Evolutionary conservation across 2,113 vertebrate genomes (phyloP), one percentile per base, ranked within the genome.

Genomic region (Eulacestoma nigropectus): DNA sequence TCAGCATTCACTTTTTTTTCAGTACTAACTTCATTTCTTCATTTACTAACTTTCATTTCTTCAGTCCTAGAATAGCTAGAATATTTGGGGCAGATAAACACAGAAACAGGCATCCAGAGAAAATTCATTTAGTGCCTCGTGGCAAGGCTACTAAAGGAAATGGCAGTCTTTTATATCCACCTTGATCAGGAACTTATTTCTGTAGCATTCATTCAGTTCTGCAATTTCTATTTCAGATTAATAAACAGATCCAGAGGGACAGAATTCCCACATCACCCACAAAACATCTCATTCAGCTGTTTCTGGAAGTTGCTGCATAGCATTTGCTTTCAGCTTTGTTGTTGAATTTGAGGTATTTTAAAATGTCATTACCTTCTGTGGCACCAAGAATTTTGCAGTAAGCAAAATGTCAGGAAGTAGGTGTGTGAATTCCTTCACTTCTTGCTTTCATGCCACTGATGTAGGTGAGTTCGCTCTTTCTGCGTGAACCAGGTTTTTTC

Each of bases 391-490:
- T 77, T 90, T 67, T 90, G 47, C 68, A 68, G 60, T 84, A 94
- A 94, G 91, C 84, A 91, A 92, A 96, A 96, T 95, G 79, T 80
- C 79, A 93, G 70, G 68, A 44, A 73, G n/a, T 50, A 96, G 32
- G 16, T 69, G 37, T 67, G 13, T 3, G 63, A 93, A 67, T 84
- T 95, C 67, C 22, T 52, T 88, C 72, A 68, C 26, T 30, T 78
- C 55, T 79, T 85, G 12, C 47, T 74, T 96, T 72, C 59, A n/a
- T 55, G 42, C 41, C 33, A 46, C 33, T 53, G 65, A 30, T 73
- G n/a, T 57, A 41, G 65, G 41, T 1, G 18, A 89, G 37, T 42
- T 94, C 5, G 7, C n/a, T 82, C 39, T 72, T 87, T 77, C 44
- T 49, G 27, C 26, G 13, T 69, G 35, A 78, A 29, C 21, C 25